Evolutionary conservation across 1,140 invertebrate species (phyloP).

Genomic region (Neotoxoptera formosana): DNA sequence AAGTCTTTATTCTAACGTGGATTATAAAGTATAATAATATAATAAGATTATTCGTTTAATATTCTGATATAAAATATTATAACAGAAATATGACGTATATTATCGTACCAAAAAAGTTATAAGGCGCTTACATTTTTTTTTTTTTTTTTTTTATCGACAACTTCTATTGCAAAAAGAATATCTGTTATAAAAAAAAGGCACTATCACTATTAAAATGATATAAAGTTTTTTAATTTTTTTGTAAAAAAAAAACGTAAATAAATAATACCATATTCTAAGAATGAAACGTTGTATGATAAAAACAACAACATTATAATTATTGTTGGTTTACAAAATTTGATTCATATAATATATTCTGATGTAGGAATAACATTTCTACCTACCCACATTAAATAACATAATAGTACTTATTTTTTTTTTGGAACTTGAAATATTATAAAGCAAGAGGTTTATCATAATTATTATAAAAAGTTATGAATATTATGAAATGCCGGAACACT

Average conservation of each 20-base stretch:
- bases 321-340: neutral
- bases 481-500: neutral
- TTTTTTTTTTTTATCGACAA: neutral
- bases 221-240: neutral
- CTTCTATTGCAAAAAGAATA: neutral
- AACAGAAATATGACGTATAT: neutral
- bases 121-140: neutral
- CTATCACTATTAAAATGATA: neutral
- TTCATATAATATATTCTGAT: neutral
- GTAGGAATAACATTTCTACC: neutral
- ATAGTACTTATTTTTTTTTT: neutral
- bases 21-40: neutral
- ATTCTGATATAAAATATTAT: neutral
- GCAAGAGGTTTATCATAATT: neutral
- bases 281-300: neutral
- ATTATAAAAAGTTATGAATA: neutral
- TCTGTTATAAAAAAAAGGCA: neutral
- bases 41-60: neutral
- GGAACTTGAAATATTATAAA: neutral
- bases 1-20: neutral
- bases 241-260: neutral
- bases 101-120: neutral
- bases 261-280: neutral
- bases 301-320: neutral
- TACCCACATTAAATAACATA: neutral